Conservation (phyloP, 2,113 vertebrate species). For the Solenodon paradoxus region DNA sequence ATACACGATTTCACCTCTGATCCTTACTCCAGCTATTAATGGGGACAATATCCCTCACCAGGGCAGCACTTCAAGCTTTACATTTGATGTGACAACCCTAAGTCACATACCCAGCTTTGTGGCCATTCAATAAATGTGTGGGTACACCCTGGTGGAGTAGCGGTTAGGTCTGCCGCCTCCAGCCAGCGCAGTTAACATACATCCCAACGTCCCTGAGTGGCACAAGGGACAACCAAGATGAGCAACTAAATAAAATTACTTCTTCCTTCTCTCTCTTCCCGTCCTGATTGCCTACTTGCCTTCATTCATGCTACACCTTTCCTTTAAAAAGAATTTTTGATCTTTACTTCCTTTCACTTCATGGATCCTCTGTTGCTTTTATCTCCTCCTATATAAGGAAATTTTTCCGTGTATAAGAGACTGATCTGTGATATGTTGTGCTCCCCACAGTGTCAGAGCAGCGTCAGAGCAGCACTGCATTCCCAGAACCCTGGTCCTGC, state of each 20-base stretch:
- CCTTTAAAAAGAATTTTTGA: no score
- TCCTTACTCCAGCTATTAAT: neutral
- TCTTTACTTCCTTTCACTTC: neutral
- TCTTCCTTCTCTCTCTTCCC: no score
- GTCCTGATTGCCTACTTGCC: no score
- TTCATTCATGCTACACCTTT: no score
- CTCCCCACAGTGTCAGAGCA: fast-evolving
- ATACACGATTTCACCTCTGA: neutral
- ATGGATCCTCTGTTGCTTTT: neutral
- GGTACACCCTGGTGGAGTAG: no score
- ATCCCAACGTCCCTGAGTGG: no score
- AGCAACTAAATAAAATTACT: no score
- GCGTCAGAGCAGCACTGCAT: neutral
- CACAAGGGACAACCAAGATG: no score
- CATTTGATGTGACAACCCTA: fast-evolving
- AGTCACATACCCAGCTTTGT: neutral
- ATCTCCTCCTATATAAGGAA: neutral
- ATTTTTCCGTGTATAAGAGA: neutral
- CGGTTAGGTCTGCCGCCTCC: no score
- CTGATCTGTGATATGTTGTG: fast-evolving
- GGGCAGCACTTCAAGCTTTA: fast-evolving
- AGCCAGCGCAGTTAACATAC: no score
- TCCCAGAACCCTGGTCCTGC: neutral
- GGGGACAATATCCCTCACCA: no score
- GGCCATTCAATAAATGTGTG: no score